These are phyloP conservation scores for Heliocidaris tuberculata DNA, from an alignment of 35 echinoderm and acorn worm species.

Conservation along the genomic window DNA sequence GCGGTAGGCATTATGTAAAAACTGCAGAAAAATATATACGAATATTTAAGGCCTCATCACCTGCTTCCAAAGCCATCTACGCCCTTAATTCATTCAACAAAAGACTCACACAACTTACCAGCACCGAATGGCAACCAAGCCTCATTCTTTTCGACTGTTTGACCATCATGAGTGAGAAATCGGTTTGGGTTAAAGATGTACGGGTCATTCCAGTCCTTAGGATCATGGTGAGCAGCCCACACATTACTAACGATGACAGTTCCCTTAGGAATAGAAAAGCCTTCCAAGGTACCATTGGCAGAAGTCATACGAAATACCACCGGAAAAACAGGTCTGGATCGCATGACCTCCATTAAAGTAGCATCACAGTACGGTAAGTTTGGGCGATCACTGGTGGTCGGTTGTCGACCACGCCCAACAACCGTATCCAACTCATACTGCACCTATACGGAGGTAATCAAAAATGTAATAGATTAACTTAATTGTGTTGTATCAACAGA, in stretches of 20 bases:
- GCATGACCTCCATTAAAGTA: constrained; percentile 44
- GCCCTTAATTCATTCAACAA: too few species aligned
- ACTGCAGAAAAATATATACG: too few species aligned
- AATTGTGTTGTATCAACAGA: too few species aligned
- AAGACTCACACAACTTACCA: constrained; percentile 1
- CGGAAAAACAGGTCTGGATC: constrained; percentile 43
- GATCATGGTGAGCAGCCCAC: constrained; percentile 54
- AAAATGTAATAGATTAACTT: too few species aligned
- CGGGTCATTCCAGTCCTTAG: constrained; percentile 51
- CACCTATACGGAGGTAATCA: neutral
- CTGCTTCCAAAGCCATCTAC: too few species aligned
- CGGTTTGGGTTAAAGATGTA: constrained; percentile 62
- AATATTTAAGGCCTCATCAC: too few species aligned
- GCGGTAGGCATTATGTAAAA: too few species aligned
- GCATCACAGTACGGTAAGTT: constrained; percentile 51
- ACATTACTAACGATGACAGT: constrained; percentile 61
- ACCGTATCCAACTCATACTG: constrained; percentile 60
- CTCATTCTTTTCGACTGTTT: constrained; percentile 12
- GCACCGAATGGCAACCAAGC: constrained; percentile 61
- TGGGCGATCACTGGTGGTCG: constrained; percentile 17
- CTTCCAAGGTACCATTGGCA: constrained; percentile 29
- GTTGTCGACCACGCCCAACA: constrained; percentile 59
- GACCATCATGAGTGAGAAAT: constrained; percentile 56
- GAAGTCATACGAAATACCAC: constrained; percentile 48
- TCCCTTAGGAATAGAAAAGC: constrained; percentile 69